Base-by-base conservation (phyloP, 2,888 invertebrate genomes). In the Linhomoeus sp. region DNA sequence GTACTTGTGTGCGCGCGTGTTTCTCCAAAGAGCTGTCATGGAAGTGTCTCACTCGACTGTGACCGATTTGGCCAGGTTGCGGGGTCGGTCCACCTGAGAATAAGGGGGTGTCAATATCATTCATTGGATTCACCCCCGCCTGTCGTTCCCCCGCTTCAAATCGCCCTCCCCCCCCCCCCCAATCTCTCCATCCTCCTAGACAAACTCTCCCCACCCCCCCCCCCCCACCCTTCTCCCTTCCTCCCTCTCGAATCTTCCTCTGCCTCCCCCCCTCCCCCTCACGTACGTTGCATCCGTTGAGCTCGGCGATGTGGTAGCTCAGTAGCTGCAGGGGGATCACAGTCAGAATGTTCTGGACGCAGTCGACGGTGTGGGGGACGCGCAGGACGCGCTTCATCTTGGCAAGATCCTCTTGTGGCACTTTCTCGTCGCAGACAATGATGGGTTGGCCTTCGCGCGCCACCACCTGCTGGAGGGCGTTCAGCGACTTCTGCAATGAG, bases 401-500 rank as follows among this genome's bases (percentile, higher is more conserved):
- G 23, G 51, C 51, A 36, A 57, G 51, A 41, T 57, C 57, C 3
- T 41, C 19, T 2, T 9, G 20, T 3, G 47, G 47, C 20, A 49
- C 49, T 3, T 43, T 45, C 20, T 49, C 49, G 67, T 92, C 87
- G 66, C 90, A 90, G 50, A 99, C 79, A 35, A 99, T 74, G 52
- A 99, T 84, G 0, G 97, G 97, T 1, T 67, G 62, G 53, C 72
- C 72, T 53, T 67, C 67, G 53, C 72, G 62, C 24, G 73, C 71
- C 42, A 66, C 66, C 19, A 97, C 94, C 67, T 37, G 37, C 37
- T 90, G 90, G 53, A 97, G 69, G 2, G 97, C 97, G 68, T 97
- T 99, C 80, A 97, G 85, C 67, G 94, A 94, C 74, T 97, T 97
- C 75, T 77, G n/a, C n/a, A n/a, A n/a, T n/a, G n/a, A n/a, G n/a